A percentile compares a stretch with the other conserved stretches of the same genome.
Evolutionary conservation across 2,797 vertebrate genomes (phyloP).

Genomic region (Xiphophorus birchmanni): DNA sequence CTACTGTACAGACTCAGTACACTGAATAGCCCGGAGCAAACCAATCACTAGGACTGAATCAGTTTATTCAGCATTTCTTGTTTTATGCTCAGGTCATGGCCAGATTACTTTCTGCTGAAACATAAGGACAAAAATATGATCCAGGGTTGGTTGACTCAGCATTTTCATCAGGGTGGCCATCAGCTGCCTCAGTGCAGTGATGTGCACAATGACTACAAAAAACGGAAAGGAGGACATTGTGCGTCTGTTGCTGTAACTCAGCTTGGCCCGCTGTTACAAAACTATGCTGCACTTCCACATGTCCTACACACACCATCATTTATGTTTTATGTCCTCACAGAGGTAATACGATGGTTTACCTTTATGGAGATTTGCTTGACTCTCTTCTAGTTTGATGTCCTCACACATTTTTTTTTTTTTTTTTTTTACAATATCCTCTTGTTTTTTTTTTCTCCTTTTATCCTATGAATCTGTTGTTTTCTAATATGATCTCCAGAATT

Average conservation of each 20-base stretch:
- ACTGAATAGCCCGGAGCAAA: not conserved
- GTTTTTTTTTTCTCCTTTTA: no score
- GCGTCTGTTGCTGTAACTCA: slow-evolving; percentile 34
- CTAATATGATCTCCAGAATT: not conserved
- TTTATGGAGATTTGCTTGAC: not conserved
- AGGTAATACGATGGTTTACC: not conserved
- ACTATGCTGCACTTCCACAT: slow-evolving; percentile 8
- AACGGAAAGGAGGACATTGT: slow-evolving; percentile 24
- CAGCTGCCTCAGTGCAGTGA: slow-evolving; percentile 10
- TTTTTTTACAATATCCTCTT: not conserved
- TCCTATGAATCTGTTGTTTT: not conserved
- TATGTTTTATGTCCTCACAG: not conserved
- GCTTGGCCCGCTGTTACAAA: slow-evolving; percentile 21
- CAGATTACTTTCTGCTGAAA: slow-evolving; percentile 30
- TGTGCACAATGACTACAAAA: slow-evolving; percentile 18
- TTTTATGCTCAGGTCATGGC: slow-evolving; percentile 34
- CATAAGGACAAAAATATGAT: slow-evolving; percentile 26
- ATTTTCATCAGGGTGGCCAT: slow-evolving; percentile 48
- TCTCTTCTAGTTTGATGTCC: not conserved
- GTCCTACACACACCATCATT: not conserved
- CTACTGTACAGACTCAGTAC: no score
- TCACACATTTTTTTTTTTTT: not conserved
- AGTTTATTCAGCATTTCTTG: slow-evolving; percentile 14
- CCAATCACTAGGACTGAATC: not conserved
- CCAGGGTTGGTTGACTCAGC: slow-evolving; percentile 31